phyloP scores from a whole-genome alignment of 1,140 invertebrate genomes.

The Drosophila leontia region DNA sequence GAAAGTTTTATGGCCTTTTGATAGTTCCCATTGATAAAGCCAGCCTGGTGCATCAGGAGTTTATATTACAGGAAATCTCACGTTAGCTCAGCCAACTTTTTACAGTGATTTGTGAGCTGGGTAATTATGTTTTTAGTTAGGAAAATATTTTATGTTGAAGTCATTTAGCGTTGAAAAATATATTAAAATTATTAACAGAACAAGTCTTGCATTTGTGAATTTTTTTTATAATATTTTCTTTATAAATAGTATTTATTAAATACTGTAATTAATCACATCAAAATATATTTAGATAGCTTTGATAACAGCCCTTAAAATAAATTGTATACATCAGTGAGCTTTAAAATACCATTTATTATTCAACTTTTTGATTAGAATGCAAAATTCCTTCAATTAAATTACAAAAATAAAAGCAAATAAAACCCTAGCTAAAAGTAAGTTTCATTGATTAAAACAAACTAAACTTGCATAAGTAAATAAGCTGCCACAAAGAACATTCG shows the following conservation, averaged over 20 bases:
- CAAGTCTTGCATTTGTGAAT: no score
- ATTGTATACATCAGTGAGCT: no score
- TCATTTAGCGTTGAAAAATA: not conserved
- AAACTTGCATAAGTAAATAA: conserved; percentile 7
- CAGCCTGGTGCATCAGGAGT: conserved; percentile 7
- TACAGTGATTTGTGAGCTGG: conserved; percentile 21
- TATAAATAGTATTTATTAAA: no score
- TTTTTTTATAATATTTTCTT: no score
- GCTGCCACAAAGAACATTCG: conserved; percentile 9
- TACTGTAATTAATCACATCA: no score
- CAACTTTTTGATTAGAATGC: not conserved
- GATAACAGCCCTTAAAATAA: no score
- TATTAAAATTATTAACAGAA: no score
- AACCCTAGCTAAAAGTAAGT: not conserved
- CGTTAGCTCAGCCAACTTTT: conserved; percentile 2
- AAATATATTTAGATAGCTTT: no score
- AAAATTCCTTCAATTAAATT: not conserved
- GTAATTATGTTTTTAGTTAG: conserved; percentile 8
- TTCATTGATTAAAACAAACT: not conserved
- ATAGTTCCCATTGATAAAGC: conserved; percentile 49
- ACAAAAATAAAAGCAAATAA: not conserved
- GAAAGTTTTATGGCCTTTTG: conserved; percentile 58
- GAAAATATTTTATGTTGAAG: not conserved
- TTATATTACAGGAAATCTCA: conserved; percentile 56
- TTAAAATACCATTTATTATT: no score